Percentiles rank a stretch among this genome's conserved stretches.
Conservation (phyloP, 2,888 invertebrate species). For the Agrotis clavis region DNA sequence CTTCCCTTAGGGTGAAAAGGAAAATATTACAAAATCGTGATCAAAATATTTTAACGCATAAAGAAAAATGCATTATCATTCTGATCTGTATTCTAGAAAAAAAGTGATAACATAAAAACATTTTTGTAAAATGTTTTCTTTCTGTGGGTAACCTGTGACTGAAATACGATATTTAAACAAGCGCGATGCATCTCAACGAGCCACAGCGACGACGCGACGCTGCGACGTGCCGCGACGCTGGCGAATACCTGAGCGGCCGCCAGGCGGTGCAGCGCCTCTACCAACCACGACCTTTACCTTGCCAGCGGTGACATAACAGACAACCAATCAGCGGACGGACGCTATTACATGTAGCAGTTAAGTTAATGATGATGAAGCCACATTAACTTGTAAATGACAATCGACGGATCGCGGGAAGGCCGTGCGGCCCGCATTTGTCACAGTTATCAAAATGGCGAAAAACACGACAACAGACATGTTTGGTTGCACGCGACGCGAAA, state of each 20-base stretch:
- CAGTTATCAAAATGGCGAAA: slow-evolving; percentile 4
- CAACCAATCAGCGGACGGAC: slow-evolving; percentile 12
- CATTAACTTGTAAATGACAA: slow-evolving; percentile 2
- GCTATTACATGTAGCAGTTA: slow-evolving; percentile 4
- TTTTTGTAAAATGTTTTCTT: background rate
- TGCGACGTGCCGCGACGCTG: background rate
- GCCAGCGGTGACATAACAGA: slow-evolving; percentile 9
- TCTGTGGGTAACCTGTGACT: background rate
- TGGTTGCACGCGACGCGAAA: background rate
- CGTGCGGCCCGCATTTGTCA: slow-evolving; percentile 1
- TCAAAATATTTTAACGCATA: too few relatives aligned
- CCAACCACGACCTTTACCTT: background rate
- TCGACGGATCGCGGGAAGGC: background rate
- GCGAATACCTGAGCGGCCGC: slow-evolving; percentile 1
- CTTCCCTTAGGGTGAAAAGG: too few relatives aligned
- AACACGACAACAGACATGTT: slow-evolving; percentile 3
- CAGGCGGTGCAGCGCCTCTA: slow-evolving; percentile 4
- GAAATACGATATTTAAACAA: too few relatives aligned
- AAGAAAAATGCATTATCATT: too few relatives aligned
- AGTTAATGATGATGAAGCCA: slow-evolving; percentile 22
- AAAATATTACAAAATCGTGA: too few relatives aligned
- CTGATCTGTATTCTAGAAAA: too few relatives aligned
- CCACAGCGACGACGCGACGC: too few relatives aligned
- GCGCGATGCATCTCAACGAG: slow-evolving; percentile 19
- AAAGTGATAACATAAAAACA: too few relatives aligned